Base-by-base conservation (phyloP, 35 echinoderm and acorn worm genomes). In the Heliocidaris erythrogramma region DNA sequence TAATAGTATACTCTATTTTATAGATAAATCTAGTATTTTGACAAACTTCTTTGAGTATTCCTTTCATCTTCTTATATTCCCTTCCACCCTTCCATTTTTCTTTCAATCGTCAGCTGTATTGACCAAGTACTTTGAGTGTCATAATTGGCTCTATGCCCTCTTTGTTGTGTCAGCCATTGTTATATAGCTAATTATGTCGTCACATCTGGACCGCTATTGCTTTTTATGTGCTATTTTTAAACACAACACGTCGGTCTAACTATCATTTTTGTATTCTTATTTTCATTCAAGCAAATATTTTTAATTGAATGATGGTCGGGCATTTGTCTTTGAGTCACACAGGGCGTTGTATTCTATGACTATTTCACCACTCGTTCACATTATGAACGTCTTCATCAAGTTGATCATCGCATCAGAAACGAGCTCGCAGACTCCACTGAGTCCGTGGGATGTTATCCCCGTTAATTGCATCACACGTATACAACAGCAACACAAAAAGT, bases 401-500 rank as follows among this genome's bases (percentile, higher is more conserved):
- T 78, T 3, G 65, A 27, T 78, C 65, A 78, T 78, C 65, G 21
- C 65, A 27, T 78, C 65, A 78, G 21, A 78, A 78, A 78, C 65
- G 65, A 78, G 65, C 65, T n/a, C 65, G 65, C 21, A 18, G 65
- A 78, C 65, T 78, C 65, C 27, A 78, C 7, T 5, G 1, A 78
- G 65, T 78, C 65, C 65, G 65, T n/a, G 65, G 3, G 65, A 21
- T 78, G 65, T n/a, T n/a, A n/a, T 6, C 65, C 3, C 18, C 65
- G 21, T 8, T 78, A 78, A 78, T 78, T 78, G 27, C 65, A 78
- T 78, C 65, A 78, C 65, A 78, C 65, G 27, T 27, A 24, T n/a
- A 78, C 65, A 78, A 78, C 65, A 78, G 65, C 27, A 24, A 78
- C 65, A 78, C 52, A 78, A 78, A 78, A 78, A 78, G 65, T 78